Percentiles rank a stretch among this genome's conserved stretches.
Conservation (phyloP, 2,113 vertebrate species). For the Larimichthys crocea region DNA sequence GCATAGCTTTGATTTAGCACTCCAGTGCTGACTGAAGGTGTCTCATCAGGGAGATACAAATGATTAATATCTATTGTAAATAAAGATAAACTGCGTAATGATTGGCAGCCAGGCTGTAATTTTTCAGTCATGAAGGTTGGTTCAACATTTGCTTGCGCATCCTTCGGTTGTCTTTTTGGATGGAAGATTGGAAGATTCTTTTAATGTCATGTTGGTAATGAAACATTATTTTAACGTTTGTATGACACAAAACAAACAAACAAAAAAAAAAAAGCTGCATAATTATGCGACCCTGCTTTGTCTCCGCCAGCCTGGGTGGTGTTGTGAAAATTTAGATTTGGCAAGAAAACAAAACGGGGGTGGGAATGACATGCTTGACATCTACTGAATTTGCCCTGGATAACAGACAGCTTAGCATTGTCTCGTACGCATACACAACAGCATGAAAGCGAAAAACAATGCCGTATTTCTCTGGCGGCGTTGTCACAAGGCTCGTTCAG, state of each 20-base stretch:
- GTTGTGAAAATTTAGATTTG: conserved; percentile 22
- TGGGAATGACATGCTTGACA: conserved; percentile 44
- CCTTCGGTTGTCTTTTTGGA: not conserved
- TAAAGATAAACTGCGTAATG: conserved; percentile 1
- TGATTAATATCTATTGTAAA: conserved; percentile 25
- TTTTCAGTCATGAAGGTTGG: conserved; percentile 6
- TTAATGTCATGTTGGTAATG: not conserved
- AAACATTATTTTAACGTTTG: conserved; percentile 11
- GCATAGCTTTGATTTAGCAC: not conserved
- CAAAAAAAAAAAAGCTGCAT: not conserved
- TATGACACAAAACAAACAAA: not conserved
- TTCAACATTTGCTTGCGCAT: conserved; percentile 7
- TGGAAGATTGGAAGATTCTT: conserved; percentile 14
- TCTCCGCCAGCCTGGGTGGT: conserved; percentile 1
- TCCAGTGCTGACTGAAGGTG: not conserved
- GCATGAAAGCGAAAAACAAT: conserved; percentile 60
- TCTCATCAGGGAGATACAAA: conserved; percentile 2
- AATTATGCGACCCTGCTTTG: not conserved
- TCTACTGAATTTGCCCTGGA: conserved; percentile 43
- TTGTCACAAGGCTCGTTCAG: conserved; percentile 61
- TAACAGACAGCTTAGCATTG: conserved; percentile 65
- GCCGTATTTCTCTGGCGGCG: conserved; percentile 41
- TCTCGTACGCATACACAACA: conserved; percentile 52
- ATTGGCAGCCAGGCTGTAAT: conserved; percentile 15
- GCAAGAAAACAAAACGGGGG: conserved; percentile 38